These are phyloP conservation scores for Theristicus caerulescens DNA, from an alignment of 2,113 vertebrate genomes.

Conservation along the genomic window DNA sequence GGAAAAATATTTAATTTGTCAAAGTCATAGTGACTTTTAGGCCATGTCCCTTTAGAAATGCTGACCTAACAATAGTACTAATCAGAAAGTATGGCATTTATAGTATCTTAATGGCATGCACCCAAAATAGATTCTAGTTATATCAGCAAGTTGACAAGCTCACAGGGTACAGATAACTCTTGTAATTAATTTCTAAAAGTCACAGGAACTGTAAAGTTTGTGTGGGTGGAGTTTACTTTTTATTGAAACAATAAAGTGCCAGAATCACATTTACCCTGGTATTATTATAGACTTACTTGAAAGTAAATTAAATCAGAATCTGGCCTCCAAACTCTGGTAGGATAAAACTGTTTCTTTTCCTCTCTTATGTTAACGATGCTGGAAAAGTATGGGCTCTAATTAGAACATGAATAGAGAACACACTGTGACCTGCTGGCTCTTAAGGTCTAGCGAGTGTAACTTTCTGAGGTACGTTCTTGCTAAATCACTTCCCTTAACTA, in stretches of 20 bases:
- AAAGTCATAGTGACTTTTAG: conserved; percentile 70
- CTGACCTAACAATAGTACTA: conserved; percentile 62
- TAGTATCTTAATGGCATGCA: conserved; percentile 66
- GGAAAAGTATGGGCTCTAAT: conserved; percentile 23
- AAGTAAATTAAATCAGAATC: conserved; percentile 10
- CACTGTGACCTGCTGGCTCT: conserved; percentile 25
- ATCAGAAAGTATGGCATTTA: conserved; percentile 65
- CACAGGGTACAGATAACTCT: conserved; percentile 46
- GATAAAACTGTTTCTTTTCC: neutral
- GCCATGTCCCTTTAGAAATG: conserved; percentile 65
- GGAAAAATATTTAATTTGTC: conserved; percentile 43
- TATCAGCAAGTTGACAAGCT: conserved; percentile 68
- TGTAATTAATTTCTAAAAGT: conserved; percentile 71
- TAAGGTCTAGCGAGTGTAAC: neutral
- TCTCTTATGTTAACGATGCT: neutral
- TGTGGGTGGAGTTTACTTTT: conserved; percentile 10
- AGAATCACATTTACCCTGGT: neutral
- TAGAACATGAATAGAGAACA: conserved; percentile 40
- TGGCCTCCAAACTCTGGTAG: neutral
- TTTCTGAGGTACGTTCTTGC: neutral
- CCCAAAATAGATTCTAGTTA: conserved; percentile 64
- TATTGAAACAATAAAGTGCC: neutral
- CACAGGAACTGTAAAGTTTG: conserved; percentile 60
- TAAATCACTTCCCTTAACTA: conserved; percentile 12
- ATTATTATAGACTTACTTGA: neutral